Base-by-base conservation (phyloP, 2,797 vertebrate genomes). In the Arrhamphus sclerolepis region DNA sequence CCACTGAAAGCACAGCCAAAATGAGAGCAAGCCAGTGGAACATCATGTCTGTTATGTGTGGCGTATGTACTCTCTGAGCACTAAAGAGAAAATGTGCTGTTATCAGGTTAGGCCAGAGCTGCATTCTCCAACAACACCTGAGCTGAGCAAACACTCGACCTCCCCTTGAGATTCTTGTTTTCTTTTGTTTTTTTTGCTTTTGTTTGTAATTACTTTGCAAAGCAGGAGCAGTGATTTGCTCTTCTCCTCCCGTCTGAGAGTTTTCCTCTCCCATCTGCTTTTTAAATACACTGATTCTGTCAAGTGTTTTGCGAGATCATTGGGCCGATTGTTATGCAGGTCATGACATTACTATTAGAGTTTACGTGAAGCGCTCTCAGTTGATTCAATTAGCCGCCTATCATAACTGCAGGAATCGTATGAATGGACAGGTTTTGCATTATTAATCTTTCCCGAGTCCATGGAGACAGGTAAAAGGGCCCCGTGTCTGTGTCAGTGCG, bases 181-280 rank as follows among this genome's bases (percentile, higher is more conserved):
- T 44, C 46, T 52, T 66, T 70, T 76, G 21, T 41, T 53, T 74
- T 67, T n/a, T n/a, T n/a, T n/a, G n/a, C n/a, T n/a, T n/a, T n/a
- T n/a, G n/a, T n/a, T 63, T 70, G 54, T 79, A 72, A 84, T 88
- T 80, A 77, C 71, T 74, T 71, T 69, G 66, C 72, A 75, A 66
- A 51, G 43, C 1, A 38, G 34, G 34, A 14, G 34, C 11, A 14
- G 34, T 5, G 34, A 38, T 38, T 13, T 16, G 11, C 34, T 38
- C 14, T 38, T 43, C 28, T 63, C 59, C 58, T 46, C 16, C 62
- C 72, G 50, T 24, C 51, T 63, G 48, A 54, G 66, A 66, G 44
- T 72, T 38, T 53, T 46, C 34, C 28, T 46, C 53, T 42, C 70
- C 53, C 21, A 61, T 57, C 51, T 70, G n/a, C 43, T 55, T 63